These are phyloP conservation scores for Strix uralensis DNA, from an alignment of 2,113 vertebrate genomes.

Conservation along the genomic window DNA sequence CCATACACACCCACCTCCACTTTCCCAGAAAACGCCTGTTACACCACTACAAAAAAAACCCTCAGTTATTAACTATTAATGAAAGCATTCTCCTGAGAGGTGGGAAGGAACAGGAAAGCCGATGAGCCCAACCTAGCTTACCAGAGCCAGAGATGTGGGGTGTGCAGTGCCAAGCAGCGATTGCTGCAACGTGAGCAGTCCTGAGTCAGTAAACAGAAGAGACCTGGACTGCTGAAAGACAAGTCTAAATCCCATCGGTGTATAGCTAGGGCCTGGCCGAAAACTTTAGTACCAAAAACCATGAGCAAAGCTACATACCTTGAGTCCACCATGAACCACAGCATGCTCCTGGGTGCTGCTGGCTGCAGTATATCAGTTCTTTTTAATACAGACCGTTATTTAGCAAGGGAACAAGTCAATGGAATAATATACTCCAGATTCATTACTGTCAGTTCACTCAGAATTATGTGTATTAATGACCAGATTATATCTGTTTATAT, in stretches of 20 bases:
- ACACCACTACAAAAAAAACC: not conserved
- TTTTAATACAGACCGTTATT: not conserved
- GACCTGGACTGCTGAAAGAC: not conserved
- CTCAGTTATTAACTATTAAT: not conserved
- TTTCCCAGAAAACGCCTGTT: conserved; percentile 21
- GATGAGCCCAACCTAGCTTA: conserved; percentile 9
- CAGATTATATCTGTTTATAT: conserved; percentile 65
- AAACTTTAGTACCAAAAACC: not conserved
- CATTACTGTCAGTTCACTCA: conserved; percentile 61
- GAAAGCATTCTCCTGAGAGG: not conserved
- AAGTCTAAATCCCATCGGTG: not conserved
- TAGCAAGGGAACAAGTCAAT: not conserved
- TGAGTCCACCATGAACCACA: not conserved
- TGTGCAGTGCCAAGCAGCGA: not conserved
- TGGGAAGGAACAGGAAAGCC: conserved; percentile 9
- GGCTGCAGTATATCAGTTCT: not conserved
- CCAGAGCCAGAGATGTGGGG: not conserved
- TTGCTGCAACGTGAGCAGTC: not conserved
- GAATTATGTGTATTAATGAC: conserved; percentile 71
- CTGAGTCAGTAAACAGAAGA: not conserved
- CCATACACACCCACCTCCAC: not conserved
- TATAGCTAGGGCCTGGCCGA: not conserved
- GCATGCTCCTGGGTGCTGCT: not conserved
- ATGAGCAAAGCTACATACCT: not conserved
- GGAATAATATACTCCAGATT: conserved; percentile 10